Percentiles rank a stretch among this genome's conserved stretches.
Evolutionary conservation across 1,140 invertebrate genomes (phyloP).

Genomic region (Drosophila persimilis): DNA sequence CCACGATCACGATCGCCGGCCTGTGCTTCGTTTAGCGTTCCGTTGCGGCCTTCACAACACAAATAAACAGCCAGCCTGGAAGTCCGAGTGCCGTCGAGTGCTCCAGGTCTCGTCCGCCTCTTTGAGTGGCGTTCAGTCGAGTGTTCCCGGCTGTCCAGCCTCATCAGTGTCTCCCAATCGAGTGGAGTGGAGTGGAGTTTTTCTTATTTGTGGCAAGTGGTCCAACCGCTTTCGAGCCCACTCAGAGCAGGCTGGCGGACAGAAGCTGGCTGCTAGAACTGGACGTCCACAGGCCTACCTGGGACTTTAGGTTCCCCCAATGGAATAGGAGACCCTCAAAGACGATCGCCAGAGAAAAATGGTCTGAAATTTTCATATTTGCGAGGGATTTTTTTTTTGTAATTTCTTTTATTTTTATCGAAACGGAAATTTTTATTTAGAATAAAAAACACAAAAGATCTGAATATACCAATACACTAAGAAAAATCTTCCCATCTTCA

Average conservation of each 20-base stretch:
- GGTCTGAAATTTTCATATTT: too few relatives aligned
- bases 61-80: slow-evolving; percentile 8
- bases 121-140: slow-evolving; percentile 2
- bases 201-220: slow-evolving; percentile 30
- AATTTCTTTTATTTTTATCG: too few relatives aligned
- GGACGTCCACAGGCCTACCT: background rate
- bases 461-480: too few relatives aligned
- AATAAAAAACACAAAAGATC: too few relatives aligned
- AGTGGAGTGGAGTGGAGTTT: too few relatives aligned
- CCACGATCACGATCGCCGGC: slow-evolving; percentile 58
- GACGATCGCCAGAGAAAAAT: too few relatives aligned
- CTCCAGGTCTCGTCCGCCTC: background rate
- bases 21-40: slow-evolving; percentile 7
- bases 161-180: too few relatives aligned
- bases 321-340: too few relatives aligned
- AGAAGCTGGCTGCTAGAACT: slow-evolving; percentile 53
- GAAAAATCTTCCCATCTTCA: background rate
- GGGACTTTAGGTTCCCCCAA: too few relatives aligned
- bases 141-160: slow-evolving; percentile 4
- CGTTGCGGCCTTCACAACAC: slow-evolving; percentile 65
- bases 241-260: slow-evolving; percentile 32
- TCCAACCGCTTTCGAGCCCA: slow-evolving; percentile 37
- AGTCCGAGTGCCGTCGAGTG: slow-evolving; percentile 1
- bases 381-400: background rate
- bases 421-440: background rate